A percentile compares a stretch with the other conserved stretches of the same genome.
Conservation (phyloP, 2,113 vertebrate genomes). For the Sceloporus tristichus region DNA sequence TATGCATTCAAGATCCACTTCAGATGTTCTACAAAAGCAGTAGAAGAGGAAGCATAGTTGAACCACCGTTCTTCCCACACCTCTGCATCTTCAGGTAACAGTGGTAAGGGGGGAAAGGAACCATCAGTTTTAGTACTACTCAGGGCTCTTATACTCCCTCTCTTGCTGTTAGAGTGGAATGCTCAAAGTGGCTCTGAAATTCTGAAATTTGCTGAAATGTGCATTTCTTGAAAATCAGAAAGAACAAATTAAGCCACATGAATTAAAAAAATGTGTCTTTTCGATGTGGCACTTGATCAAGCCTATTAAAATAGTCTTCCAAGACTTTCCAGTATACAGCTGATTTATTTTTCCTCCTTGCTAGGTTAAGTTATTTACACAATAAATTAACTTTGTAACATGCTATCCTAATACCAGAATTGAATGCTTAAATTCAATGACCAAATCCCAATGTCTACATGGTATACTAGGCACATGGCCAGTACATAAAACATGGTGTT, state of each 20-base stretch:
- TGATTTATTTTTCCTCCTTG: constrained; percentile 60
- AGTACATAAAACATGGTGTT: neutral
- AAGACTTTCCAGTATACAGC: constrained; percentile 49
- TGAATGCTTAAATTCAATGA: constrained; percentile 59
- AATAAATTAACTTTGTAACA: constrained; percentile 45
- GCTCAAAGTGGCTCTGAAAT: neutral
- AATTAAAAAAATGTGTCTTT: neutral
- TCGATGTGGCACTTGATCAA: constrained; percentile 50
- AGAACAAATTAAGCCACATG: constrained; percentile 43
- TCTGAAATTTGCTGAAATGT: neutral
- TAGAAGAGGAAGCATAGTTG: neutral
- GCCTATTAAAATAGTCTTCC: constrained; percentile 43
- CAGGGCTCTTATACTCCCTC: neutral
- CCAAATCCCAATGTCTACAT: constrained; percentile 39
- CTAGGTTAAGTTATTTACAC: constrained; percentile 51
- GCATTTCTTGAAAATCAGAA: neutral
- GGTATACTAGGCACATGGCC: neutral
- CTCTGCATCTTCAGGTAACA: neutral
- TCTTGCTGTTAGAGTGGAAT: neutral
- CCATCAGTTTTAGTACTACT: neutral
- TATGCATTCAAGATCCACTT: neutral
- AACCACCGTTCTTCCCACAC: too few species aligned
- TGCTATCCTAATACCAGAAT: constrained; percentile 64
- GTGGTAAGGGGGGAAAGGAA: neutral
- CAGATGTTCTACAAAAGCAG: neutral